phyloP scores from a whole-genome alignment of 2,113 vertebrate genomes.

The Odocoileus virginianus region DNA sequence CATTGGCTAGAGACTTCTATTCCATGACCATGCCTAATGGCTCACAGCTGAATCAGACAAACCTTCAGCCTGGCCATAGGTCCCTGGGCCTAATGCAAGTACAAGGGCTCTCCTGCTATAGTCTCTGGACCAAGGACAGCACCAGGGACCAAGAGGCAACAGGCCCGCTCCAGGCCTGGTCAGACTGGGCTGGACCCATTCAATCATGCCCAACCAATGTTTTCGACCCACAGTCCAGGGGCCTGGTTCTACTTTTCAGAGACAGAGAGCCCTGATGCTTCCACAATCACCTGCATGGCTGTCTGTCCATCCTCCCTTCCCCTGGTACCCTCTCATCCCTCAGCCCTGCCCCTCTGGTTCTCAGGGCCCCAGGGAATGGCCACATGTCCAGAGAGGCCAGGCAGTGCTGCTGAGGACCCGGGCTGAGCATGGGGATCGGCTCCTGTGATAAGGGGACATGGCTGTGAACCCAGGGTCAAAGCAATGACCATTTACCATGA shows the following conservation, averaged over 20 bases:
- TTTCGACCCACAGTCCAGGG: not conserved
- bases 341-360: not conserved
- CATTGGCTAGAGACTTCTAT: not conserved
- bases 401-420: not conserved
- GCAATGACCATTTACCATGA: not conserved
- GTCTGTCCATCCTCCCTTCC: not conserved
- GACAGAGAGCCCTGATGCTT: too few species aligned
- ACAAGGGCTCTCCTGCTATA: not conserved
- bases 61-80: not conserved
- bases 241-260: not conserved
- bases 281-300: rapidly evolving
- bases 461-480: not conserved
- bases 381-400: not conserved
- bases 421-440: not conserved
- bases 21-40: not conserved
- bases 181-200: too few species aligned
- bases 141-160: not conserved
- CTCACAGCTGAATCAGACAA: not conserved
- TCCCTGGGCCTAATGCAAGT: not conserved
- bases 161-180: not conserved
- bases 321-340: not conserved
- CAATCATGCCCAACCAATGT: not conserved
- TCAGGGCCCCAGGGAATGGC: not conserved
- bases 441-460: not conserved
- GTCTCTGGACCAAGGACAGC: not conserved